Conservation (phyloP, 2,888 invertebrate genomes). For the Crepidodera aurea region DNA sequence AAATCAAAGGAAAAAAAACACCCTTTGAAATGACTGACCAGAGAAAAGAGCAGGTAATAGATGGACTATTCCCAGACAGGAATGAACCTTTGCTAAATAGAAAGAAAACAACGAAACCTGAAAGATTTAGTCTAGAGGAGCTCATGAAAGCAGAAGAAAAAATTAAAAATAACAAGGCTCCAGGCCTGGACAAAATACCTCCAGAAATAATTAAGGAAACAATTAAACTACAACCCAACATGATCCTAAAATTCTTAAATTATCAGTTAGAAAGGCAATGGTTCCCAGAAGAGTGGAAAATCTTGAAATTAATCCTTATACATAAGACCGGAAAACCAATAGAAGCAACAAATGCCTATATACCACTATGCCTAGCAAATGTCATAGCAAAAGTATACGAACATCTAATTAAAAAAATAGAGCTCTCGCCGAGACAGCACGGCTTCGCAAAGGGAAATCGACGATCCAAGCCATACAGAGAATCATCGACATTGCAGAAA, state of each 20-base stretch:
- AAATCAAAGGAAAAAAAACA: neutral
- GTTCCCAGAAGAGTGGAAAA: slow-evolving; percentile 35
- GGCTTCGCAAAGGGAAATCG: slow-evolving; percentile 10
- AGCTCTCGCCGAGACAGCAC: slow-evolving; percentile 1
- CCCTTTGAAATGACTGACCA: neutral
- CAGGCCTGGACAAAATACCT: no score
- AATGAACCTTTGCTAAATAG: neutral
- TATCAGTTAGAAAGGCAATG: neutral
- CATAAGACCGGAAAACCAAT: neutral
- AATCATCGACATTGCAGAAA: no score
- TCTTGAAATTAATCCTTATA: no score
- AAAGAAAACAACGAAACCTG: neutral
- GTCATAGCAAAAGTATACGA: slow-evolving; percentile 28
- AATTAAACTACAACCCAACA: neutral
- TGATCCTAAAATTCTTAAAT: neutral
- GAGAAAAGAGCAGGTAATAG: neutral
- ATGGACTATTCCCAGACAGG: slow-evolving; percentile 10
- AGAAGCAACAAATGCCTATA: neutral
- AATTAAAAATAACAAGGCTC: slow-evolving; percentile 19
- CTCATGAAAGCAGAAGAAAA: slow-evolving; percentile 8
- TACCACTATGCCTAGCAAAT: slow-evolving; percentile 33
- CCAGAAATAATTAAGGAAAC: no score
- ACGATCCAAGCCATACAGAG: slow-evolving; percentile 6
- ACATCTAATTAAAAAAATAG: slow-evolving; percentile 11
- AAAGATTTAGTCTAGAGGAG: slow-evolving; percentile 17